Base-by-base conservation (phyloP, 2,113 vertebrate genomes). In the Rhinopithecus roxellana region DNA sequence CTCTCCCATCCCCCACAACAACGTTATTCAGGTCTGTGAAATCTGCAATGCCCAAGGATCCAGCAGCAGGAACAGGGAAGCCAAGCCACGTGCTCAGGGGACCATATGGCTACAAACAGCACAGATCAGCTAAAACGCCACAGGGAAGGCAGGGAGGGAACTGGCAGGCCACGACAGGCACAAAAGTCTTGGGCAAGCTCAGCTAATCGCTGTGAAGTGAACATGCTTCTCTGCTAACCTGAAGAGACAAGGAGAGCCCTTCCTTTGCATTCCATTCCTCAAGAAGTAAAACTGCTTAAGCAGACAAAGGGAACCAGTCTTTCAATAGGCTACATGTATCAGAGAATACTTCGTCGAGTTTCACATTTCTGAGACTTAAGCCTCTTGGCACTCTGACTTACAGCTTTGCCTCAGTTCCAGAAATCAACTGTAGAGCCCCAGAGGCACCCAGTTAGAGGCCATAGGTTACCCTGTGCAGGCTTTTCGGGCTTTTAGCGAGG, bases 91-190 rank as follows among this genome's bases (percentile, higher is more conserved):
- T 94, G 91, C 97, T 93, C 95, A 88, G 55, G 95, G 96, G 92
- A 97, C 87, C 97, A 97, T 96, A 98, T 98, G 98, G 97, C 89
- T 69, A 93, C 94, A 92, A 97, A 98, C 95, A 96, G 95, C 97
- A 96, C 86, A 96, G 85, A 98, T 97, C 97, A 97, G 98, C 97
- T 95, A 97, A 97, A 98, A 96, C 50, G 59, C 92, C 97, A 97
- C 89, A 67, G 97, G 97, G 94, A 97, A 97, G 82, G 90, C 93
- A 96, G 82, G 90, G 93, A 97, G 97, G 87, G 96, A 97, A 95
- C 96, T 96, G 95, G 97, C 97, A 97, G 84, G 88, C 97, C 84
- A 80, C 11, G 25, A 95, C 92, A 80, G 94, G 95, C 95, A 97
- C 95, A 69, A 83, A 98, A 95, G 94, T 97, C 95, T 94, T 96